Evolutionary conservation across 2,797 vertebrate species (phyloP), one percentile per base, ranked within the genome.

Genomic region (Bovichtus variegatus): DNA sequence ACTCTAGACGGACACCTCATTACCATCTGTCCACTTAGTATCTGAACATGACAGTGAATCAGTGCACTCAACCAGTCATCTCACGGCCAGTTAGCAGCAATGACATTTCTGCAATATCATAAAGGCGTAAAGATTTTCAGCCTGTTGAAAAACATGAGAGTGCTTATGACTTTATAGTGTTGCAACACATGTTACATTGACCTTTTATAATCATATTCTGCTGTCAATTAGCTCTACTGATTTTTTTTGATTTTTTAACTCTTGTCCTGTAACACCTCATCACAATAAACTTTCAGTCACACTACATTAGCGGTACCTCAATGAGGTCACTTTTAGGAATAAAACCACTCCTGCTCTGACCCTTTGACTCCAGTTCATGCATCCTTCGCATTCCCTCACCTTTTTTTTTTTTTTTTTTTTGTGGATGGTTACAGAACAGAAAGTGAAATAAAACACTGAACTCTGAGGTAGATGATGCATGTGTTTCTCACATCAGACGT

Each of bases 211-310:
- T 76, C 58, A 5, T n/a, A 59, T 60, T 84, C 75, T 81, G 81
- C 43, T 78, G 65, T 78, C 62, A 81, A 82, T 83, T 76, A 80
- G 53, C 62, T 74, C 59, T 66, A 53, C 76, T 84, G 76, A 90
- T 34, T 34, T 34, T n/a, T 34, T 34, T 6, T 76, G 54, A 84
- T n/a, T 34, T 34, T 6, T 76, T 54, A 84, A 55, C 76, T 76
- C 81, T 61, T 70, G 69, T 94, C 88, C 64, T 47, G 43, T 58
- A 82, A 78, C 92, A 93, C 91, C 86, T 93, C 91, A 91, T 93
- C 84, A 91, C 79, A 86, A 78, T 87, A 83, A 89, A 85, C 76
- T 21, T 88, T 71, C 70, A 88, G 82, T 85, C 84, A 63, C 90
- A 91, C 85, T 58, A 89, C 88, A 92, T 90, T 84, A 90, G 59